Conservation (phyloP, 2,113 vertebrate species). For the Ranitomeya imitator region DNA sequence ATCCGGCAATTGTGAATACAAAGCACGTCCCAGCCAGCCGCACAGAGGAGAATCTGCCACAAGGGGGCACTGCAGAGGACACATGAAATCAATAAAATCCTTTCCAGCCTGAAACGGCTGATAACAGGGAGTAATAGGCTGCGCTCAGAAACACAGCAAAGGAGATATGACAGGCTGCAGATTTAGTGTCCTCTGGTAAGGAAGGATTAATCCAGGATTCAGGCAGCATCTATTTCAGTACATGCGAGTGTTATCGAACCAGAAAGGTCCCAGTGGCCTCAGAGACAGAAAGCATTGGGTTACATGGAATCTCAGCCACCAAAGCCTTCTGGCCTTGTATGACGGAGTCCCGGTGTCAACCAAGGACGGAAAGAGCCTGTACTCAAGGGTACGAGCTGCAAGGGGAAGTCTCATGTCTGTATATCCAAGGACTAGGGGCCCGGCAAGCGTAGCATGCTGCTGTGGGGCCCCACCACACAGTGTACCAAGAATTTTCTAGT, state of each 20-base stretch:
- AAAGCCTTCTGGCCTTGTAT: neutral
- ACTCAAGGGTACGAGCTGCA: neutral
- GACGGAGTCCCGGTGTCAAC: neutral
- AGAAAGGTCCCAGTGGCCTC: neutral
- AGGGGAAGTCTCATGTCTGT: neutral
- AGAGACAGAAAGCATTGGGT: neutral
- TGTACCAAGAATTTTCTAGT: too few relatives aligned
- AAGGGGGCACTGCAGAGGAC: neutral
- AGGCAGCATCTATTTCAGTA: neutral
- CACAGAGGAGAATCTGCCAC: neutral
- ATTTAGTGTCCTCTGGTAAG: neutral
- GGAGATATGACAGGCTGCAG: too few relatives aligned
- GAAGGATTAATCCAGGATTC: neutral
- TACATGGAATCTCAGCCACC: neutral
- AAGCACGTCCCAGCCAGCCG: neutral
- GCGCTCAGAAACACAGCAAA: too few relatives aligned
- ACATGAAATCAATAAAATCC: too few relatives aligned
- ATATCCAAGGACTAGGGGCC: too few relatives aligned
- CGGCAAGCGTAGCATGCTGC: too few relatives aligned
- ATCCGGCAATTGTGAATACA: neutral
- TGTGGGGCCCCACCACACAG: too few relatives aligned
- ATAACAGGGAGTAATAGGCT: too few relatives aligned
- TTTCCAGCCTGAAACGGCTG: too few relatives aligned
- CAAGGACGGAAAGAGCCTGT: neutral
- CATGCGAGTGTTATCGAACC: neutral